Percentiles rank a stretch among this genome's conserved stretches.
These are phyloP conservation scores for Hydrotaea diabolus DNA, from an alignment of 2,888 invertebrate species.

Conservation along the genomic window DNA sequence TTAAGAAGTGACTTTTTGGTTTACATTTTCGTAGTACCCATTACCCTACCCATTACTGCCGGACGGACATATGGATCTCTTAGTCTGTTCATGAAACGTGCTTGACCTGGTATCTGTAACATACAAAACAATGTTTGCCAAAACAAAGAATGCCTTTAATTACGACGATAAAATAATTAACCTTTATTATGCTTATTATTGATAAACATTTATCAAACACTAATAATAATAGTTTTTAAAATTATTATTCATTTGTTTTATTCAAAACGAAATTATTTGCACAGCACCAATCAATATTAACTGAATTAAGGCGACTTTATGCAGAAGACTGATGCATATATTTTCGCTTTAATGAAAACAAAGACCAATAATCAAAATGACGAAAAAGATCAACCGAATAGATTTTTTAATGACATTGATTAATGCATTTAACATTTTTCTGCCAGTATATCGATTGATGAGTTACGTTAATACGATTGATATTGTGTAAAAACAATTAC, in stretches of 20 bases:
- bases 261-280: neutral
- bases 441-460: neutral
- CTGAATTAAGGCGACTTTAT: neutral
- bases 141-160: neutral
- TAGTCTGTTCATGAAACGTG: too few relatives aligned
- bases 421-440: constrained; percentile 33
- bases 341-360: too few relatives aligned
- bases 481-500: constrained; percentile 21
- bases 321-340: too few relatives aligned
- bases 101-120: neutral
- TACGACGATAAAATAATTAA: neutral
- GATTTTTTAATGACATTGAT: constrained; percentile 37
- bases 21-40: too few relatives aligned
- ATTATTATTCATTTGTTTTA: neutral
- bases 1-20: too few relatives aligned
- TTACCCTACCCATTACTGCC: too few relatives aligned
- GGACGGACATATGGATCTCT: too few relatives aligned
- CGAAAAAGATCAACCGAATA: neutral
- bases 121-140: neutral
- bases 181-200: neutral
- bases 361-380: constrained; percentile 1
- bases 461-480: neutral
- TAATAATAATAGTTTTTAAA: neutral
- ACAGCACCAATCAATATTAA: neutral
- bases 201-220: neutral